phyloP scores from a whole-genome alignment of 2,113 vertebrate species.

The Zosterops hypoxanthus region DNA sequence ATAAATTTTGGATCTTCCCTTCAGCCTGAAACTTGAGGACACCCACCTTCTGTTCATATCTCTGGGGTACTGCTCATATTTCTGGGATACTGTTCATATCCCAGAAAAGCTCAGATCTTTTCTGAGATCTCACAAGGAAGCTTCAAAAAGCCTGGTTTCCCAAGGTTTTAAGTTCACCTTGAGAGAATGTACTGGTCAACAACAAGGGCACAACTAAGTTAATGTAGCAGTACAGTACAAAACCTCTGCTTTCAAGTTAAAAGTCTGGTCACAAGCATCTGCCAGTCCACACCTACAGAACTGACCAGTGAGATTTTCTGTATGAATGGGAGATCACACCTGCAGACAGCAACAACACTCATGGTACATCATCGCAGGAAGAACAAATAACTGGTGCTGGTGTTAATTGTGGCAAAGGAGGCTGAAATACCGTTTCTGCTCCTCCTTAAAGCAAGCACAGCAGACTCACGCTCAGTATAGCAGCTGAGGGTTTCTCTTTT shows the following conservation, averaged over 20 bases:
- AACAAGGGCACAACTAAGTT: background rate
- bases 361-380: background rate
- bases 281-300: background rate
- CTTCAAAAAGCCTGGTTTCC: background rate
- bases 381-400: background rate
- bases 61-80: background rate
- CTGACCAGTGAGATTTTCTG: background rate
- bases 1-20: background rate
- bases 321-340: background rate
- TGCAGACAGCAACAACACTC: background rate
- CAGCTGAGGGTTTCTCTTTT: background rate
- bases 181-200: background rate
- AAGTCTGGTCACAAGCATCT: background rate
- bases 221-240: background rate
- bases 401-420: background rate
- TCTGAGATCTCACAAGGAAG: background rate
- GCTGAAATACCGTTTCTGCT: background rate
- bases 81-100: background rate
- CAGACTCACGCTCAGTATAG: background rate
- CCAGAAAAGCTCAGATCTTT: conserved; percentile 34
- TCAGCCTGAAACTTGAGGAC: background rate
- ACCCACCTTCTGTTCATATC: background rate
- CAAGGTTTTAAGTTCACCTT: background rate
- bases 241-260: background rate
- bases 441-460: background rate